A percentile compares a stretch with the other conserved stretches of the same genome.
Conservation (phyloP, 2,888 invertebrate genomes). For the Nomada ferruginata region DNA sequence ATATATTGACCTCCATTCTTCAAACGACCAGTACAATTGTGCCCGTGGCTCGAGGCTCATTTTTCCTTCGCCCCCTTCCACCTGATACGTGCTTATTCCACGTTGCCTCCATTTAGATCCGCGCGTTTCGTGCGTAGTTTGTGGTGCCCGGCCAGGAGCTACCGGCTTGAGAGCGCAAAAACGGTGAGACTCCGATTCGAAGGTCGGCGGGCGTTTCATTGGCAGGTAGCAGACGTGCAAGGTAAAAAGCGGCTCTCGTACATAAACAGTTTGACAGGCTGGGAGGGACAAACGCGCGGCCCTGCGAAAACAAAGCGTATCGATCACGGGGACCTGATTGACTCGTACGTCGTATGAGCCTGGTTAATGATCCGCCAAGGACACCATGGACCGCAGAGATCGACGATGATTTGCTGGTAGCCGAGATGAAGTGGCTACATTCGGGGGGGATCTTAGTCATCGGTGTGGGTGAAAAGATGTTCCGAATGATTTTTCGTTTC, state of each 20-base stretch:
- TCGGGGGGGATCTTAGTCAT: too few species aligned
- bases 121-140: slow-evolving; percentile 37
- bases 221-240: slow-evolving; percentile 70
- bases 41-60: neutral
- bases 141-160: slow-evolving; percentile 42
- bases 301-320: slow-evolving; percentile 58
- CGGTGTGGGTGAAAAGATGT: too few species aligned
- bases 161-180: slow-evolving; percentile 75
- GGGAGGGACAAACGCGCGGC: slow-evolving; percentile 20
- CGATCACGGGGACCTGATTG: slow-evolving; percentile 43
- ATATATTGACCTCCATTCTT: slow-evolving; percentile 7
- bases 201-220: slow-evolving; percentile 81
- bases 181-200: slow-evolving; percentile 81
- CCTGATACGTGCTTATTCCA: slow-evolving; percentile 24
- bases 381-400: slow-evolving; percentile 21
- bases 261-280: slow-evolving; percentile 59
- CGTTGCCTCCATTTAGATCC: slow-evolving; percentile 39
- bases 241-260: slow-evolving; percentile 52
- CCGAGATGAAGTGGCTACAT: too few species aligned
- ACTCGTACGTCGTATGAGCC: slow-evolving; percentile 31
- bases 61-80: neutral
- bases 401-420: neutral
- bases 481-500: too few species aligned
- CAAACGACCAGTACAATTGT: slow-evolving; percentile 14
- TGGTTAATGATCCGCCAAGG: slow-evolving; percentile 58